Conservation (phyloP, 1,140 invertebrate genomes). For the Pogonus chalceus region DNA sequence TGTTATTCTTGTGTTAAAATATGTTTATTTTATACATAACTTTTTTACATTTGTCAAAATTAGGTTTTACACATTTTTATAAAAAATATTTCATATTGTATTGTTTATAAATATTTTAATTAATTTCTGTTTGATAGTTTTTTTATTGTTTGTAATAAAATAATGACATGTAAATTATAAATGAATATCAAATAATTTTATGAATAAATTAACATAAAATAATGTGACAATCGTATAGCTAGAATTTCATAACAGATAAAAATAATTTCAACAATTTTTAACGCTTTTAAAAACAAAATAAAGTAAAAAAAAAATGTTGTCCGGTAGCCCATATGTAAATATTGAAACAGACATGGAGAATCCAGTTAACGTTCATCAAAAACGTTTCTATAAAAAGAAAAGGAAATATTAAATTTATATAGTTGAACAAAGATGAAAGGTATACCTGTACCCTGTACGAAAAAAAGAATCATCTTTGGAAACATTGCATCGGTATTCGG, state of each 20-base stretch:
- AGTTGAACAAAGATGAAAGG: too few relatives aligned
- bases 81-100: neutral
- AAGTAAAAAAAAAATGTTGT: neutral
- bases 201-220: neutral
- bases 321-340: constrained; percentile 1
- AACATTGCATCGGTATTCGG: neutral
- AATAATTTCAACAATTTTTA: neutral
- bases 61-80: too few relatives aligned
- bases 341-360: constrained; percentile 6
- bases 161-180: neutral
- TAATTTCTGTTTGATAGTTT: neutral
- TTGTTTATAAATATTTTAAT: neutral
- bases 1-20: constrained; percentile 1
- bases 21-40: neutral
- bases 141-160: too few relatives aligned
- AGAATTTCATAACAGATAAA: neutral
- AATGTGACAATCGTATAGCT: too few relatives aligned
- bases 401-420: too few relatives aligned
- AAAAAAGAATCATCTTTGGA: neutral
- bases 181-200: neutral
- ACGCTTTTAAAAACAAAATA: constrained; percentile 4
- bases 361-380: constrained; percentile 3
- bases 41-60: too few relatives aligned
- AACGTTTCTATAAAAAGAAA: neutral
- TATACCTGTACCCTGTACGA: neutral